Evolutionary conservation across 2,888 invertebrate species (phyloP).

Genomic region (Podotricha telesiphe): DNA sequence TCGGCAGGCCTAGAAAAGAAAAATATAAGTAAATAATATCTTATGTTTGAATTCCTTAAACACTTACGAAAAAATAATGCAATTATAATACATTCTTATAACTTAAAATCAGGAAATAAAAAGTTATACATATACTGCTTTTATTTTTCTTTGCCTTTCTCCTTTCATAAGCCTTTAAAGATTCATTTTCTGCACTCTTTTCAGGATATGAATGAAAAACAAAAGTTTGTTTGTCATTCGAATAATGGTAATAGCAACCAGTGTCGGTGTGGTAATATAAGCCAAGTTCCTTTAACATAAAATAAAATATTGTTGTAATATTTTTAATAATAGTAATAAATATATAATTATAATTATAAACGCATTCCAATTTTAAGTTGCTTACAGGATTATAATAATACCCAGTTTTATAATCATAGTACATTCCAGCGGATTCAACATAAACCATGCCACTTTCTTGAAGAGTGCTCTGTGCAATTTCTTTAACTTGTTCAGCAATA

Average conservation of each 20-base stretch:
- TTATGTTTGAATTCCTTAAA: too few species aligned
- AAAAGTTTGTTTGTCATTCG: slow-evolving; percentile 89
- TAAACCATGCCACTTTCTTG: slow-evolving; percentile 92
- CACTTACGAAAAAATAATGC: too few species aligned
- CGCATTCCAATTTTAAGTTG: slow-evolving; percentile 42
- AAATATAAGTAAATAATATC: slow-evolving; percentile 7
- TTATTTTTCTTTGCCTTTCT: slow-evolving; percentile 72
- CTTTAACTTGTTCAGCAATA: slow-evolving; percentile 89
- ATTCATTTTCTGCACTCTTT: slow-evolving; percentile 61
- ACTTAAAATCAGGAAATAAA: neutral
- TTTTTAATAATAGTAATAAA: neutral
- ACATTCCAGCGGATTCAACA: slow-evolving; percentile 93
- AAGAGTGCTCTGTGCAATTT: slow-evolving; percentile 89
- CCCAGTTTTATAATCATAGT: slow-evolving; percentile 94
- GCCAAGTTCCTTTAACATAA: slow-evolving; percentile 87
- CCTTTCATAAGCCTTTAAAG: slow-evolving; percentile 61
- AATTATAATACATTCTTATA: too few species aligned
- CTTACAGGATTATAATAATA: slow-evolving; percentile 95
- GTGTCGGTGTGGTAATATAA: slow-evolving; percentile 95
- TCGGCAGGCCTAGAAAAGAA: slow-evolving; percentile 65
- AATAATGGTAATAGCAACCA: slow-evolving; percentile 92
- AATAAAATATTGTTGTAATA: neutral
- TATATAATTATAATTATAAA: neutral
- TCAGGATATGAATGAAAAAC: slow-evolving; percentile 91
- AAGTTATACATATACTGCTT: slow-evolving; percentile 46